phyloP scores from a whole-genome alignment of 2,888 invertebrate species.

The Tenthredo amoena region DNA sequence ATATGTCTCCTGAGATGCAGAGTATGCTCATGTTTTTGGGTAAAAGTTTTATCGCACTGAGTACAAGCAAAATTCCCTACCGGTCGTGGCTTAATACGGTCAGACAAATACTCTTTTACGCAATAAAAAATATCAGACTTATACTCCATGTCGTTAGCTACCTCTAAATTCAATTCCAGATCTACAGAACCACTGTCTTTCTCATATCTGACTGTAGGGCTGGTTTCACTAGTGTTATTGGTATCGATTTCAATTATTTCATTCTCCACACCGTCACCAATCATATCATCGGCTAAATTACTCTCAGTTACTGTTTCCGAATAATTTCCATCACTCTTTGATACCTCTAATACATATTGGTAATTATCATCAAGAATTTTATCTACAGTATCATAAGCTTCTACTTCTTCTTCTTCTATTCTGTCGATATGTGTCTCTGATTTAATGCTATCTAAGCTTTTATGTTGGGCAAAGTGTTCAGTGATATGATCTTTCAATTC shows the following conservation, averaged over 20 bases:
- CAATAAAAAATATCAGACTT: conserved; percentile 42
- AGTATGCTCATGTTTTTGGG: conserved; percentile 61
- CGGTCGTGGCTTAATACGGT: conserved; percentile 15
- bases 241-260: background rate
- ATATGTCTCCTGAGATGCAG: conserved; percentile 61
- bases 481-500: conserved; percentile 66
- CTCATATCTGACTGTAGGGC: background rate
- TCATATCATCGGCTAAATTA: conserved; percentile 22
- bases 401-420: conserved; percentile 25
- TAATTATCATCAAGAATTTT: conserved; percentile 9
- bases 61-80: conserved; percentile 59
- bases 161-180: conserved; percentile 23
- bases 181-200: background rate
- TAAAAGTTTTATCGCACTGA: conserved; percentile 62
- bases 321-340: conserved; percentile 15
- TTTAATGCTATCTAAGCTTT: conserved; percentile 31
- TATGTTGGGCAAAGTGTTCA: conserved; percentile 63
- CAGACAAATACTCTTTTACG: conserved; percentile 31
- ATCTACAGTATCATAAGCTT: background rate
- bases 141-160: conserved; percentile 8
- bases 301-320: conserved; percentile 12
- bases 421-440: conserved; percentile 43
- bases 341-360: conserved; percentile 29
- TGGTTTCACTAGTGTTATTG: background rate
- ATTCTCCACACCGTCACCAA: background rate